These are phyloP conservation scores for Spinus olivaceus DNA, from an alignment of 2,797 vertebrate genomes.

Conservation along the genomic window DNA sequence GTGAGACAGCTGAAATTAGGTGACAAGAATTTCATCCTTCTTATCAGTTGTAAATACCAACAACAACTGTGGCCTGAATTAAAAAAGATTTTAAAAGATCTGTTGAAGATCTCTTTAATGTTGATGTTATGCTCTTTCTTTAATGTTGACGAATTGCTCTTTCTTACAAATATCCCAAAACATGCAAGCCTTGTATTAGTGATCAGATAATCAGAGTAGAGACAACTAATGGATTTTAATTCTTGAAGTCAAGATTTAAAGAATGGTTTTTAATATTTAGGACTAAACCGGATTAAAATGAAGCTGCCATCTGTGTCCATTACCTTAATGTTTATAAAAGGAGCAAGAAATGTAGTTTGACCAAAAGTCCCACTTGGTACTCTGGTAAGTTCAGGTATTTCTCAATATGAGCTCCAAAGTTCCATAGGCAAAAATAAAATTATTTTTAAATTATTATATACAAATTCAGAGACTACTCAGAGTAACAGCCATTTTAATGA, in stretches of 20 bases:
- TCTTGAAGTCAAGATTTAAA: not conserved
- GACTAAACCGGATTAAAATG: not conserved
- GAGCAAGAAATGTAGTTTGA: not conserved
- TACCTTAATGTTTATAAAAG: not conserved
- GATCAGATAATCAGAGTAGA: not conserved
- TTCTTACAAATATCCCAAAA: not conserved
- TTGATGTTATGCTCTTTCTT: not conserved
- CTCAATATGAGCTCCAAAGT: not conserved
- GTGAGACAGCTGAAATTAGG: not conserved
- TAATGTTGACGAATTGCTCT: not conserved
- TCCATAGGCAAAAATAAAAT: not conserved
- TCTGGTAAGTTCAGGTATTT: not conserved
- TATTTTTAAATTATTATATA: not conserved
- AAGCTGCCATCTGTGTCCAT: not conserved
- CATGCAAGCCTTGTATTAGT: not conserved
- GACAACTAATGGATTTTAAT: not conserved
- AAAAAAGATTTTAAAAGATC: not conserved
- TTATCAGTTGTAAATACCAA: not conserved
- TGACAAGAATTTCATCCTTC: not conserved
- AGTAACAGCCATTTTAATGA: not conserved
- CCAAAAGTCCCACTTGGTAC: not conserved
- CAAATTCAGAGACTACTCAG: not conserved
- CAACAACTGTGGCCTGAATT: fast-evolving
- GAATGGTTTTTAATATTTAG: not conserved
- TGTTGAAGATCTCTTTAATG: not conserved